Evolutionary conservation across 2,888 invertebrate species (phyloP), one percentile per base, ranked within the genome.

Genomic region (Ephialtes manifestator): DNA sequence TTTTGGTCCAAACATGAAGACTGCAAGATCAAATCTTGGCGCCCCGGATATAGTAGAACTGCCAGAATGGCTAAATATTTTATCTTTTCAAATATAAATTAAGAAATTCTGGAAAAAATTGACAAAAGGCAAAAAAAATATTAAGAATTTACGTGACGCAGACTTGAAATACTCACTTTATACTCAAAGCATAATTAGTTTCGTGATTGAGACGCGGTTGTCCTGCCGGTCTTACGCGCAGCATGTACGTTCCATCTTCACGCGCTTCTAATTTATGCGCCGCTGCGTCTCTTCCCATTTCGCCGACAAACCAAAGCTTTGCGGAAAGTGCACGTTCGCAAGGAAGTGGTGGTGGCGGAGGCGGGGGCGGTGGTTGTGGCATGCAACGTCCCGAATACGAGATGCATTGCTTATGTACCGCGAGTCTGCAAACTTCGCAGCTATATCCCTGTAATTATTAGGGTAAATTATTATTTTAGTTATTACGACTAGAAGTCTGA

Each of bases 341-440:
- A 63, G 95, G 95, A 55, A 95, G 94, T 24, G 95, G 94, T 0
- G 94, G 94, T 0, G 95, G 95, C 7, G 95, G 95, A 4, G 96
- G 95, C 0, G 96, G 96, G 65, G 96, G 95, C 28, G 96, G 95
- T 1, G 96, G 95, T 60, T 96, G 96, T 2, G 94, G 94, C 84
- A 94, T 94, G 94, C 97, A 97, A 74, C 97, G 96, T 2, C 97
- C 97, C 35, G 97, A 97, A 90, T 96, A 95, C 75, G 96, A 96
- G 91, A 99, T 98, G 94, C 99, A 99, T 86, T 97, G 97, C 94
- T 98, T 98, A 95, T 99, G 99, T 5, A 97, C 98, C 87, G 97
- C 96, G 88, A 97, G 96, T 90, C 96, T 96, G 94, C 98, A 98
- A 39, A 96, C 96, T 77, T 96, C 96, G 94, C 98, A 99, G 85